These are phyloP conservation scores for Ips nitidus DNA, from an alignment of 1,140 invertebrate genomes.

Conservation along the genomic window DNA sequence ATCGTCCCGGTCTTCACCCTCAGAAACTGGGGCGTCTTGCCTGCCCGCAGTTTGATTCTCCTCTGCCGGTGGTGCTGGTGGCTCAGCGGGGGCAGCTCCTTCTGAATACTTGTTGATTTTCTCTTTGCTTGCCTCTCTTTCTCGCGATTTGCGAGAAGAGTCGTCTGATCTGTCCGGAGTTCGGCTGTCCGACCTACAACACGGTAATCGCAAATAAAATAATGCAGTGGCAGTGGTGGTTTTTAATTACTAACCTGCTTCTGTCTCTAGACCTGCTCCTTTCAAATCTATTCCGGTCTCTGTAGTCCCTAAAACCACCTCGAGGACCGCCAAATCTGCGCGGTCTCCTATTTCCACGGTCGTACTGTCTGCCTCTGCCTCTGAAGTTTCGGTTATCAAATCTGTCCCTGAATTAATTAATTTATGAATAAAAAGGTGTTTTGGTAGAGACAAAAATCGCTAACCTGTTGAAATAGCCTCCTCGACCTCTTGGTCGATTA, in stretches of 20 bases:
- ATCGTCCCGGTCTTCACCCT: constrained; percentile 71
- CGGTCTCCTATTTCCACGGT: constrained; percentile 39
- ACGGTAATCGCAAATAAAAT: constrained; percentile 9
- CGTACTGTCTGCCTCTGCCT: constrained; percentile 45
- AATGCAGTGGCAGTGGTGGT: not conserved
- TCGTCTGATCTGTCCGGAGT: constrained; percentile 47
- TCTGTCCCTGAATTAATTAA: constrained; percentile 51
- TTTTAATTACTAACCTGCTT: constrained; percentile 37
- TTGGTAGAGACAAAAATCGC: not conserved
- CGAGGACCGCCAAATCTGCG: constrained; percentile 40
- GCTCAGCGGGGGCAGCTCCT: constrained; percentile 45
- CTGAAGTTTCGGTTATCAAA: constrained; percentile 47
- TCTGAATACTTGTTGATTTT: constrained; percentile 64
- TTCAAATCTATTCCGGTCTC: constrained; percentile 58
- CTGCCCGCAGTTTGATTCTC: constrained; percentile 48
- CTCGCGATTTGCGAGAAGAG: constrained; percentile 44
- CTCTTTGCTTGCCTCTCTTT: constrained; percentile 60
- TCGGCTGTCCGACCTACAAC: constrained; percentile 44
- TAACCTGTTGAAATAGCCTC: constrained; percentile 56
- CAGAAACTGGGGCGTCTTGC: constrained; percentile 67
- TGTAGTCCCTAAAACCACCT: constrained; percentile 64
- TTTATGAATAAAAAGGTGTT: not conserved
- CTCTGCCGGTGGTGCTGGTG: not conserved
- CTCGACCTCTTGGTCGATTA: constrained; percentile 54
- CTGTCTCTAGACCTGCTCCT: constrained; percentile 52